Evolutionary conservation across 1,140 invertebrate species (phyloP).

Genomic region (Hetaerina americana): DNA sequence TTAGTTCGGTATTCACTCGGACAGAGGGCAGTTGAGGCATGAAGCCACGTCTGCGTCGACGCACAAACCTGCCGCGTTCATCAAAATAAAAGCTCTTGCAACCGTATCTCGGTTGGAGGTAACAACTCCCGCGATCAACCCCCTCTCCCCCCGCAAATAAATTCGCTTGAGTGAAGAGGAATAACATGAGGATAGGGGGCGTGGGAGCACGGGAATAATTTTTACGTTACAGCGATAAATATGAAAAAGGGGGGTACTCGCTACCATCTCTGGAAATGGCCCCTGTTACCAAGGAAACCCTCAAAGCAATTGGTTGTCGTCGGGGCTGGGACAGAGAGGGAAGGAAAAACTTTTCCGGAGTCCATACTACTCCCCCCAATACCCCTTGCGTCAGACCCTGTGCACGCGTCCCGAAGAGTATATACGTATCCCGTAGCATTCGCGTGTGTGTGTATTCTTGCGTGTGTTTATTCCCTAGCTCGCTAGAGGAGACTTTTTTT

Average conservation of each 20-base stretch:
- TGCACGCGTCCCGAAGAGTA: not conserved
- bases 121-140: too few species aligned
- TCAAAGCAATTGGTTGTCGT: not conserved
- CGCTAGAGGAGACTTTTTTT: too few species aligned
- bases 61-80: too few species aligned
- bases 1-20: too few species aligned
- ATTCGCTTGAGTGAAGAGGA: not conserved
- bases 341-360: not conserved
- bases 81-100: not conserved
- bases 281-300: not conserved
- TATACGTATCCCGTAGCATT: too few species aligned
- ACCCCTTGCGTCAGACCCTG: not conserved
- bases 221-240: not conserved
- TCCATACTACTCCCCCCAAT: not conserved
- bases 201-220: not conserved
- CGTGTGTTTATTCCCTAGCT: too few species aligned
- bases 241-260: not conserved
- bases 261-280: not conserved
- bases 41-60: too few species aligned
- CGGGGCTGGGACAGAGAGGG: not conserved
- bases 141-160: not conserved
- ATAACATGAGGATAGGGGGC: too few species aligned
- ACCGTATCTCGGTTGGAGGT: not conserved
- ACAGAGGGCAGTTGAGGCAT: too few species aligned
- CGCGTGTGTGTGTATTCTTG: too few species aligned